A percentile compares a stretch with the other conserved stretches of the same genome.
phyloP scores from a whole-genome alignment of 92 coral and sea anemone genomes.

The Epizoanthus illoricatus region DNA sequence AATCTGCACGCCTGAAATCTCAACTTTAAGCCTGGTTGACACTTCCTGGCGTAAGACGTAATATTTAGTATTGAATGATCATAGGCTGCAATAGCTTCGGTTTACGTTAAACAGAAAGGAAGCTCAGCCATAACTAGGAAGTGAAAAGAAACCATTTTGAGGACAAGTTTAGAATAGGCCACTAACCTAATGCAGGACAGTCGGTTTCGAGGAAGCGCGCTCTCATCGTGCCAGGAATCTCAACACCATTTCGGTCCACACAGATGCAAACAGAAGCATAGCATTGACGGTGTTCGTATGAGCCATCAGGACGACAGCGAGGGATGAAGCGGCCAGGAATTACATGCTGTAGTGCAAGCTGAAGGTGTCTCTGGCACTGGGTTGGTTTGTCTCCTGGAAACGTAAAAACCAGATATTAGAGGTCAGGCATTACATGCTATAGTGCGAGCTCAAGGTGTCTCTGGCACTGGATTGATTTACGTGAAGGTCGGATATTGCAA shows the following conservation, averaged over 20 bases:
- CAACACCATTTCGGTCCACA: conserved; percentile 82
- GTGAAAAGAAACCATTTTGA: background rate
- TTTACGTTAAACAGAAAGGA: background rate
- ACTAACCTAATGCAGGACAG: conserved; percentile 68
- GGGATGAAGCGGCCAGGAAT: conserved; percentile 89
- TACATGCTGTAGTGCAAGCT: conserved; percentile 66
- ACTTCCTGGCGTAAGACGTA: too few relatives aligned
- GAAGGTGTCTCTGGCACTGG: conserved; percentile 71
- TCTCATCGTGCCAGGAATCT: conserved; percentile 78
- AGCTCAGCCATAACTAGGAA: background rate
- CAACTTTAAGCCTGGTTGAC: too few relatives aligned
- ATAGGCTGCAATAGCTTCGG: too few relatives aligned
- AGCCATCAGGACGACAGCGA: conserved; percentile 77
- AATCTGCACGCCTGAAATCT: too few relatives aligned
- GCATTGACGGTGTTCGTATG: conserved; percentile 76
- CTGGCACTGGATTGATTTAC: conserved; percentile 60
- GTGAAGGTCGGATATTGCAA: background rate
- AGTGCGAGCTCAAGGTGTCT: conserved; percentile 68
- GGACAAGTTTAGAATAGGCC: background rate
- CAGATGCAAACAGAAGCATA: conserved; percentile 84
- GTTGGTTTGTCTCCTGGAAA: conserved; percentile 51
- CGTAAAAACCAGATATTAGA: background rate
- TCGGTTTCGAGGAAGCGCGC: conserved; percentile 69
- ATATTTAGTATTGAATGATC: too few relatives aligned
- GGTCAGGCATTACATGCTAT: conserved; percentile 76